Evolutionary conservation across 2,113 vertebrate genomes (phyloP).

Genomic region (Plectropomus leopardus): DNA sequence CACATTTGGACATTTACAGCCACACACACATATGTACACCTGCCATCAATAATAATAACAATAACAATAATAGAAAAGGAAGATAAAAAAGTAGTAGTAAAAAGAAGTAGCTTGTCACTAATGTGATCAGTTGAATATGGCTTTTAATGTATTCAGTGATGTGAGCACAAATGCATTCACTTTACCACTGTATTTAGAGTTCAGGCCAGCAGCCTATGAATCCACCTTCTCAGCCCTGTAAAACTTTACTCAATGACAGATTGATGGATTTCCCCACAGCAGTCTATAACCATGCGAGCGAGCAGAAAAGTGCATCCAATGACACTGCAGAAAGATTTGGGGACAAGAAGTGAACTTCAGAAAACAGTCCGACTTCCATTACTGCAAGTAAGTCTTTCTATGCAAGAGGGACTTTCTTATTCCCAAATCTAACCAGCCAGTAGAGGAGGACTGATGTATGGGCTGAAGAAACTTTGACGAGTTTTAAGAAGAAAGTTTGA

Average conservation of each 20-base stretch:
- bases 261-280: constrained; percentile 53
- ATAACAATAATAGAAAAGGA: no score
- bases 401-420: constrained; percentile 42
- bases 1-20: no score
- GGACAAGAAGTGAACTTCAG: constrained; percentile 17
- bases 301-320: constrained; percentile 15
- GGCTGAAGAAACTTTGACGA: neutral
- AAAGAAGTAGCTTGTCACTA: neutral
- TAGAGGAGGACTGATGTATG: neutral
- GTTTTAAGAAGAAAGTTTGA: neutral
- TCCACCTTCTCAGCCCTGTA: neutral
- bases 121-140: neutral
- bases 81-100: no score
- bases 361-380: constrained; percentile 1
- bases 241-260: constrained; percentile 30
- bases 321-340: constrained; percentile 2
- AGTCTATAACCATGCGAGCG: constrained; percentile 3
- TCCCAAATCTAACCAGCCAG: constrained; percentile 37
- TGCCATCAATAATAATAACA: no score
- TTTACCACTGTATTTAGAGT: neutral
- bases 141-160: neutral
- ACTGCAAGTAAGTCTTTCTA: constrained; percentile 28
- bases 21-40: no score
- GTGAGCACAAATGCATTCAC: neutral
- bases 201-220: neutral